phyloP scores from a whole-genome alignment of 2,113 vertebrate species.

The Tragelaphus scriptus region DNA sequence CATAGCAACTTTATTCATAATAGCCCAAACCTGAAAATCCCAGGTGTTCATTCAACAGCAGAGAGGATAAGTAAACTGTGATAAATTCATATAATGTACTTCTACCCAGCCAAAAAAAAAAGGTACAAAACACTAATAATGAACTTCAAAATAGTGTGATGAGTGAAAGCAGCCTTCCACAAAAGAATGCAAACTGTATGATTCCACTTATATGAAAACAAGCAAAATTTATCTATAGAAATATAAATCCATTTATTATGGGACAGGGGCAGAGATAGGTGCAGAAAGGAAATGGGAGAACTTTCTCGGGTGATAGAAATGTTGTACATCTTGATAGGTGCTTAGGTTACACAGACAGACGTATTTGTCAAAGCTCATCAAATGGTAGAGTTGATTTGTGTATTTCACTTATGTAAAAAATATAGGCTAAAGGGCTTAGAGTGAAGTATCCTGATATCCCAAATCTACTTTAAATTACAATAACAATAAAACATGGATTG shows the following conservation, averaged over 20 bases:
- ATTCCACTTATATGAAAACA: neutral
- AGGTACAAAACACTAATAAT: neutral
- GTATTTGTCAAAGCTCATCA: neutral
- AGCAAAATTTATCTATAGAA: neutral
- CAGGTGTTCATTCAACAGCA: neutral
- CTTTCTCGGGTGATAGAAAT: neutral
- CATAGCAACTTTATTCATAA: neutral
- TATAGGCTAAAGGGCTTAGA: neutral
- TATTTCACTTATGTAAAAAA: neutral
- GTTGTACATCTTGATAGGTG: neutral
- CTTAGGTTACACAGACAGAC: neutral
- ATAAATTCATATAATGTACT: neutral
- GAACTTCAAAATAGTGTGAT: neutral
- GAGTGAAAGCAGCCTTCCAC: slow-evolving; percentile 7
- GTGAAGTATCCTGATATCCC: neutral
- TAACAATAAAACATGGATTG: neutral
- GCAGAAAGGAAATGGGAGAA: neutral
- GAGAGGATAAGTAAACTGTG: neutral
- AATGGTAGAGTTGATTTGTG: neutral
- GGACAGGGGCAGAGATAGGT: neutral
- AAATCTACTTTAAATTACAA: neutral
- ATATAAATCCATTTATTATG: neutral
- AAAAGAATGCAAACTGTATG: neutral
- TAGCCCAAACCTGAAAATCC: neutral
- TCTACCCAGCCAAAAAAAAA: neutral